Conservation (phyloP, 2,797 vertebrate species). For the Chlorospingus semifuscus region DNA sequence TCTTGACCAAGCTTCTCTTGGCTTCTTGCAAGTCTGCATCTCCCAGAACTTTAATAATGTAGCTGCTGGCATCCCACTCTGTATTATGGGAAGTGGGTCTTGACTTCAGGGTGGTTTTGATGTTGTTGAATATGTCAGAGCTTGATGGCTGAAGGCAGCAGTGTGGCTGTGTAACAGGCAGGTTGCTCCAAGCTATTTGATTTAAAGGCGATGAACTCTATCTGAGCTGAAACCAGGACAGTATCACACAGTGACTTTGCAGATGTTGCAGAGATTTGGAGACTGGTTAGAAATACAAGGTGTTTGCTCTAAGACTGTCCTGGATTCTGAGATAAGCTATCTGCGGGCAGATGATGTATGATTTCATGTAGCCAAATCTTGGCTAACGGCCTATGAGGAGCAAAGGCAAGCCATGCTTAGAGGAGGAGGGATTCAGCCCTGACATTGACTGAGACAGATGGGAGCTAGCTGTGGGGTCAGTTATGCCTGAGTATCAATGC, state of each 20-base stretch:
- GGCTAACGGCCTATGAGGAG: not conserved
- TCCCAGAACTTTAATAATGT: not conserved
- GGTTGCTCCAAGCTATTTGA: not conserved
- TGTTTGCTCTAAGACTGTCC: not conserved
- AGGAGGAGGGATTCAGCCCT: not conserved
- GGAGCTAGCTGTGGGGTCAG: not conserved
- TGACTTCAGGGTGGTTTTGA: not conserved
- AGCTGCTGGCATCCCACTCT: not conserved
- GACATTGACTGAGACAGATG: fast-evolving
- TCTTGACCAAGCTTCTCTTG: not conserved
- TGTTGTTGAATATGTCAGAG: not conserved
- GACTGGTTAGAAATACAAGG: not conserved
- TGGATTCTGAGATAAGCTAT: slow-evolving; percentile 1
- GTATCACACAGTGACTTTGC: not conserved
- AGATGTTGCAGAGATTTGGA: not conserved
- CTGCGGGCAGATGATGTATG: not conserved
- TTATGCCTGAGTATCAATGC: not conserved
- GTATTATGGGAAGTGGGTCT: not conserved
- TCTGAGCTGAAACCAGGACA: not conserved
- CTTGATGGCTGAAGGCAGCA: not conserved
- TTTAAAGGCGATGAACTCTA: not conserved
- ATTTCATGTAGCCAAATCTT: not conserved
- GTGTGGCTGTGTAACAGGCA: not conserved
- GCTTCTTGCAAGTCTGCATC: not conserved
- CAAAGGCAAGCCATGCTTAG: not conserved